Conservation (phyloP, 2,797 vertebrate species). For the Halcyon smyrnensis region DNA sequence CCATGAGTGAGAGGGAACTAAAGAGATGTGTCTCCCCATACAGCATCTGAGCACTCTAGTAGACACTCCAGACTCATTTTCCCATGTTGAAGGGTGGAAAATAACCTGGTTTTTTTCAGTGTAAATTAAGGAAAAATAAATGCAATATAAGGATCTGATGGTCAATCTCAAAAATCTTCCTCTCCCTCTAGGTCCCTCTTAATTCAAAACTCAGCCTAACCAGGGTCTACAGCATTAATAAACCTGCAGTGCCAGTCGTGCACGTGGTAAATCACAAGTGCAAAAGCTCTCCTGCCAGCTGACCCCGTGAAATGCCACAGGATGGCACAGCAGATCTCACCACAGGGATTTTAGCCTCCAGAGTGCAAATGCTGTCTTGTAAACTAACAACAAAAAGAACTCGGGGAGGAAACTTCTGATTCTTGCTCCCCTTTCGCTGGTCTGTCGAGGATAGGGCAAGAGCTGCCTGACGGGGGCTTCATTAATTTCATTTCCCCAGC, state of each 20-base stretch:
- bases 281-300: background rate
- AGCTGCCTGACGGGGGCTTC: background rate
- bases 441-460: background rate
- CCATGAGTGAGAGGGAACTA: background rate
- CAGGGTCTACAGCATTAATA: background rate
- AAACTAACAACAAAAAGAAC: background rate
- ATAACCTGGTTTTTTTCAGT: background rate
- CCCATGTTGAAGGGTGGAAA: background rate
- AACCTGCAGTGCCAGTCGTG: rapidly evolving
- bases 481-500: conserved; percentile 29
- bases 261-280: background rate
- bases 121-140: background rate
- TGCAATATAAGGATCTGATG: background rate
- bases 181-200: background rate
- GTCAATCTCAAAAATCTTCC: background rate
- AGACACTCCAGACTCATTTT: background rate
- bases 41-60: background rate
- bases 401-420: background rate
- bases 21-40: background rate
- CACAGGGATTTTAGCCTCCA: background rate
- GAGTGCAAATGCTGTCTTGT: conserved; percentile 6
- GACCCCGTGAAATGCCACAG: background rate
- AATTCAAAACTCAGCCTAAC: background rate
- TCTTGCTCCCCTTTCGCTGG: background rate
- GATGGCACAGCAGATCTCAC: background rate